These are phyloP conservation scores for Lonchura striata DNA, from an alignment of 2,113 vertebrate genomes.

Conservation along the genomic window DNA sequence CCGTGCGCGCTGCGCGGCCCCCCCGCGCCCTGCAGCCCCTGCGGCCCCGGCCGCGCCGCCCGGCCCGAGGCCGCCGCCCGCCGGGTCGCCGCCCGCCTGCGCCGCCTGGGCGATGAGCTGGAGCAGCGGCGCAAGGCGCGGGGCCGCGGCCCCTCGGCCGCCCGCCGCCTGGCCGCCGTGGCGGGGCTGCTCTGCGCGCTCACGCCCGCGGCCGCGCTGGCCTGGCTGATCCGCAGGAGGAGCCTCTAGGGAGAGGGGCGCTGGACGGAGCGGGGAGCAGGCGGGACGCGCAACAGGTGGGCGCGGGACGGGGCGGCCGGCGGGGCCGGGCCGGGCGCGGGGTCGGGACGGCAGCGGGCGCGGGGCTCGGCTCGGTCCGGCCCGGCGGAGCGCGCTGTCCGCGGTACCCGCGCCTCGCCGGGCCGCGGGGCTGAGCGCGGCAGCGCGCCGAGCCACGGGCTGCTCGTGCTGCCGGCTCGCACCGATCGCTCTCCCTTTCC, in stretches of 20 bases:
- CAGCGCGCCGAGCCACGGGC: not conserved
- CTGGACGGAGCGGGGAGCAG: not conserved
- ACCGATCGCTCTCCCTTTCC: no score
- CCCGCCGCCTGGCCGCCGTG: not conserved
- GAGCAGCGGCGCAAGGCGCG: no score
- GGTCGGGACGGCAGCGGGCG: not conserved
- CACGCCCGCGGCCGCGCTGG: not conserved
- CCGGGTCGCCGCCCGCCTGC: no score
- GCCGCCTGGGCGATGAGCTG: no score
- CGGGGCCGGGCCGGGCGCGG: not conserved
- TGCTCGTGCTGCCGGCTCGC: not conserved
- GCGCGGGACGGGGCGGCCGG: not conserved
- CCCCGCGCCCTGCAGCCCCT: no score
- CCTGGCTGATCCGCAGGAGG: not conserved
- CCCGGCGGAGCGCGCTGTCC: not conserved
- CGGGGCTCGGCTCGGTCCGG: not conserved
- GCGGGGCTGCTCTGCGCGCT: not conserved
- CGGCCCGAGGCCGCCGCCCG: no score
- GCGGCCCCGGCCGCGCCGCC: no score
- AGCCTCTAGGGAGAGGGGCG: not conserved
- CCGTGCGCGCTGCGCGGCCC: no score
- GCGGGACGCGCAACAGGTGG: not conserved
- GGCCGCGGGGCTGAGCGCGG: not conserved
- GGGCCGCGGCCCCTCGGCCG: no score
- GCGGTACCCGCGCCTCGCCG: not conserved